Evolutionary conservation across 2,113 vertebrate genomes (phyloP), one percentile per base, ranked within the genome.

Genomic region (Mastomys coucha): DNA sequence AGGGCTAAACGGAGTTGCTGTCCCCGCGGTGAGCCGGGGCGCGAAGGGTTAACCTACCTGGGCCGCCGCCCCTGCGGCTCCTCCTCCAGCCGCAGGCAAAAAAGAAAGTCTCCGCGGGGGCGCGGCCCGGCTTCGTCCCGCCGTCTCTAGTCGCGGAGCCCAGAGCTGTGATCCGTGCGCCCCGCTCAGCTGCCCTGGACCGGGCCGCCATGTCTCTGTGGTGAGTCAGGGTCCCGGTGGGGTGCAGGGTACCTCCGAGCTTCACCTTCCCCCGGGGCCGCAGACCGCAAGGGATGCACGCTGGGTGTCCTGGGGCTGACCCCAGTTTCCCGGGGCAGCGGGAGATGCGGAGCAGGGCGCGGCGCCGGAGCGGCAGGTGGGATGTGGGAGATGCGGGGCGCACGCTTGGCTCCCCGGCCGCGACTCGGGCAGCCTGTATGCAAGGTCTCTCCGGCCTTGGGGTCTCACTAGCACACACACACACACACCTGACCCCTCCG

Each of bases 171-270:
- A 75, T 95, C 97, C 95, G 94, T 95, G 86, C 93, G 94, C 95
- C 49, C 91, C 70, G 94, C 95, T 94, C 88, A 88, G 69, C 91
- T 39, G 89, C 88, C 56, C 89, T 82, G 76, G 93, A 80, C 90
- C 88, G 96, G 95, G 93, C 96, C 96, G 97, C 97, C 98, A 99
- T 99, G 98, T 98, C 98, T 89, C 98, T 97, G 96, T 98, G 98
- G 98, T 99, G 96, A 99, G 98, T 98, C 93, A 51, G 92, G 90
- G n/a, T 51, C n/a, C 76, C 11, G 36, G 2, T 49, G 19, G 70
- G 67, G 31, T 45, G 86, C 86, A 81, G 45, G 53, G 42, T 49
- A 42, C 77, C 51, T 4, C 31, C 24, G 60, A 39, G 69, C 24
- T 42, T 11, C 36, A 26, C 69, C 26, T 33, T 9, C 39, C 45